Evolutionary conservation across 1,140 invertebrate genomes (phyloP), one percentile per base, ranked within the genome.

Genomic region (Cydia splendana): DNA sequence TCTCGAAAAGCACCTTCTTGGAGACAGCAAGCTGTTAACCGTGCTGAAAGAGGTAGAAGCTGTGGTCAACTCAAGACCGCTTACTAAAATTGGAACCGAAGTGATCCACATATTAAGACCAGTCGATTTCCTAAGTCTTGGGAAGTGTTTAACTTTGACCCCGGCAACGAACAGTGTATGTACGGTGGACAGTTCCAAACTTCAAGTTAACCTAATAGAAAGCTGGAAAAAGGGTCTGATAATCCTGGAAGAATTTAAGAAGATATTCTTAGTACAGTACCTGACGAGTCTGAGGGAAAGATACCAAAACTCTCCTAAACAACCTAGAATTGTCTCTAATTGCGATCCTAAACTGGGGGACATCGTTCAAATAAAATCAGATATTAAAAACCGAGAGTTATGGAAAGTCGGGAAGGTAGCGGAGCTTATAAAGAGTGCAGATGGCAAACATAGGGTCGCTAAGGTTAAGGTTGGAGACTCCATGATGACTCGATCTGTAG

Each of bases 351-450:
- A 69, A 3, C 7, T 76, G 2, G 75, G 75, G 4, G 75, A 76
- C 28, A 28, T 76, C 2, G 75, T 76, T 0, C 75, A 76, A 20
- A 42, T 76, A 7, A 76, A 76, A 65, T 53, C 18, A 15, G 53
- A 65, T 9, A 0, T 6, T 18, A 76, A 65, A 3, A 76, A 76
- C 4, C 7, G 75, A 15, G 10, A 4, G 10, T 65, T 9, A 18
- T 76, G 75, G 75, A 76, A 65, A 18, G 57, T 76, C 6, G 75
- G 75, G 2, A 76, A 65, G 10, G 65, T 76, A 15, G 28, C 28
- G 7, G 13, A 12, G 7, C 38, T 76, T 9, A 15, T 18, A 34
- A 65, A 42, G 38, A 51, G 75, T 4, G 7, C 1, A 20, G 75
- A 76, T 15, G 57, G 57, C 15, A 4, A 76, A 65, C 15, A 18